Evolutionary conservation across 2,113 vertebrate genomes (phyloP).

Genomic region (Sialia sialis): DNA sequence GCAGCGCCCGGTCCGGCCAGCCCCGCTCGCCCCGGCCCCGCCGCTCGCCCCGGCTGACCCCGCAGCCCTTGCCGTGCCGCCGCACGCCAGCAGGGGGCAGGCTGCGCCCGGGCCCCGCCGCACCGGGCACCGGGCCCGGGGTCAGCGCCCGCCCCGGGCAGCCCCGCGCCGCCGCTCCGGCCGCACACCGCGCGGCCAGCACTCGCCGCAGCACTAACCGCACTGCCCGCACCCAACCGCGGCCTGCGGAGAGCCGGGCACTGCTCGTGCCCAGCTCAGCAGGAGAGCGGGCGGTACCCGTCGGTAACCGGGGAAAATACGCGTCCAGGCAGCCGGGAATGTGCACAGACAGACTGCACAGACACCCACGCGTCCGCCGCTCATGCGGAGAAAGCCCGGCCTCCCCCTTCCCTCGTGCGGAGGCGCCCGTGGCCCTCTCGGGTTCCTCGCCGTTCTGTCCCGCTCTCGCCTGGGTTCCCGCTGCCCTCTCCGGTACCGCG

Average conservation of each 20-base stretch:
- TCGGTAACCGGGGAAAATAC: background rate
- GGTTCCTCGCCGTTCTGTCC: background rate
- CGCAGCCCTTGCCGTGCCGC: too few species aligned
- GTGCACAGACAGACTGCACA: background rate
- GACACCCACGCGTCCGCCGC: background rate
- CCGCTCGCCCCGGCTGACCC: too few species aligned
- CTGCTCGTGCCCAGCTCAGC: background rate
- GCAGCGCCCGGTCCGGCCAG: too few species aligned
- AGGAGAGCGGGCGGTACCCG: background rate
- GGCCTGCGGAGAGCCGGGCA: background rate
- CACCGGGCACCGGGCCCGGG: too few species aligned
- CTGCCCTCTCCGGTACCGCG: background rate
- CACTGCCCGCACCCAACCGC: background rate
- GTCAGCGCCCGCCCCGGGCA: too few species aligned
- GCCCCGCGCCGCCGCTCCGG: too few species aligned
- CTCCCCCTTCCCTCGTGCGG: background rate
- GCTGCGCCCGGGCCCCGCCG: background rate
- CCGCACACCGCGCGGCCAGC: background rate
- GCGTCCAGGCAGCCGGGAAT: background rate
- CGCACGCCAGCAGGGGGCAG: too few species aligned
- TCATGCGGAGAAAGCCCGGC: background rate
- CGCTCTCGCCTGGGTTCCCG: rapidly evolving
- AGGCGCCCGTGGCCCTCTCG: background rate
- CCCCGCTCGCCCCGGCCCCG: background rate
- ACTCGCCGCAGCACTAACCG: too few species aligned